Evolutionary conservation across 2,888 invertebrate species (phyloP), one percentile per base, ranked within the genome.

Genomic region (Melanargia galathea): DNA sequence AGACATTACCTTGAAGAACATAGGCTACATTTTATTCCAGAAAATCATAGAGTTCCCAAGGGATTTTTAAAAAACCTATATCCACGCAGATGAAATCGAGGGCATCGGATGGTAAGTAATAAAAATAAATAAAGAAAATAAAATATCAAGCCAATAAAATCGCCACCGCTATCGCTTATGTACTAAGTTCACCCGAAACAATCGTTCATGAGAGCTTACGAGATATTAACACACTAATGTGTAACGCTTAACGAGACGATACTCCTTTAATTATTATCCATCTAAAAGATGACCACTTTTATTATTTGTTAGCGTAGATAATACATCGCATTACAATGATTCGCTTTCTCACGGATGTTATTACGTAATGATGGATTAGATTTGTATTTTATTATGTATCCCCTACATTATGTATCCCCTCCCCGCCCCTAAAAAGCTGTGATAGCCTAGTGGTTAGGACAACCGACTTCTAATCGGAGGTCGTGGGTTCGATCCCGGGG

Each of bases 161-260:
- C 30, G 7, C 30, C 30, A 30, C 30, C 76, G 78, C 81, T 74
- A 5, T 43, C 70, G 63, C 75, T 33, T 64, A 60, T 49, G 13
- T 38, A 1, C 8, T 10, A 48, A 6, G 0, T 6, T 0, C 2
- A 38, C 20, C 57, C 56, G 38, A 63, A 52, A 20, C 38, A 38
- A 58, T 59, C 58, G 46, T 63, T 49, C 35, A 60, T 58, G 45
- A 58, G 33, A 57, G 43, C 58, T 63, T 58, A 46, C 13, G 63
- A 64, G 60, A 80, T 80, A 83, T 84, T 82, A 77, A 79, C 72
- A 70, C 76, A 69, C 77, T 87, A 87, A 87, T 84, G 82, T 74
- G 68, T 70, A 72, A 72, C 81, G 71, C 77, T 84, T 82, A 85
- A 83, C 75, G 79, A 76, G 77, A 75, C 75, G 74, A 74, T 76